Percentiles rank a stretch among this genome's conserved stretches.
phyloP scores from a whole-genome alignment of 2,797 vertebrate species.

The Cynopterus sphinx region DNA sequence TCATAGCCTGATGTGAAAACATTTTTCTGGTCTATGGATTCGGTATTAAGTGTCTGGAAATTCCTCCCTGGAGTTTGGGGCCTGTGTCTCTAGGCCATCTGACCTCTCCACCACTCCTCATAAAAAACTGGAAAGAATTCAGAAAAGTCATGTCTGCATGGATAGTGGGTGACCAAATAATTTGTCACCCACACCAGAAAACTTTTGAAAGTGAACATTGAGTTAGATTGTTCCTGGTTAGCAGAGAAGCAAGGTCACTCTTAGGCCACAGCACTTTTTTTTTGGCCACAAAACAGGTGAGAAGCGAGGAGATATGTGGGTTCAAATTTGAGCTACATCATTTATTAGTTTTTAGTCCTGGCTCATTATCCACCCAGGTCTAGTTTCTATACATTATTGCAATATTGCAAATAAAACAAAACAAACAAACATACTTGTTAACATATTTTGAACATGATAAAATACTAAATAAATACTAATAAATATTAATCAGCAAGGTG shows the following conservation, averaged over 20 bases:
- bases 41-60: rapidly evolving
- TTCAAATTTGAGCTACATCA: background rate
- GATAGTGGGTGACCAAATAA: background rate
- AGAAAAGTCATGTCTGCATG: background rate
- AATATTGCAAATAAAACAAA: background rate
- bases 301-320: background rate
- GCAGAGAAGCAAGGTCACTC: background rate
- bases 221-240: background rate
- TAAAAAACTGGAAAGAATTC: background rate
- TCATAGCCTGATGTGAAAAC: background rate
- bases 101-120: background rate
- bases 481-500: background rate
- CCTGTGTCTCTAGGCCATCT: background rate
- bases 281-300: background rate
- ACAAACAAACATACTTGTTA: background rate
- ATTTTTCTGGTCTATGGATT: background rate
- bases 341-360: background rate
- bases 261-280: background rate
- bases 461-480: background rate
- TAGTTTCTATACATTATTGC: background rate
- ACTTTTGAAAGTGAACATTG: background rate
- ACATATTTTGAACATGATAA: background rate
- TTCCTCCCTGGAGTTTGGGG: background rate
- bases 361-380: background rate
- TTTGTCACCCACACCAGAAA: background rate